Evolutionary conservation across 2,113 vertebrate genomes (phyloP).

Genomic region (Myrmecobius fasciatus): DNA sequence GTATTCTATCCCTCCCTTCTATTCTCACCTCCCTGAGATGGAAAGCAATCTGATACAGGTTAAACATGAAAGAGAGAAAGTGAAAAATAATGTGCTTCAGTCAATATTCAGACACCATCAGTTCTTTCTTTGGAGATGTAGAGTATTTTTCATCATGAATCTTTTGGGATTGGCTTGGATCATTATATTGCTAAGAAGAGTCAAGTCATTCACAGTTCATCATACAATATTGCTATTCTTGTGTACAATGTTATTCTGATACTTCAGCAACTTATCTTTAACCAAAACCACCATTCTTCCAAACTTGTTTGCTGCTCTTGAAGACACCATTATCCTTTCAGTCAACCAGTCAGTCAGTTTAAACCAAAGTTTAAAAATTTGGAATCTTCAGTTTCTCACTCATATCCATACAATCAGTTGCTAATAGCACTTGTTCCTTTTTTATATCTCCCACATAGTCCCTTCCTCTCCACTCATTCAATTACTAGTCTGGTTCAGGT

Average conservation of each 20-base stretch:
- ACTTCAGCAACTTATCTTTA: neutral
- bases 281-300: neutral
- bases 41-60: neutral
- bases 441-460: neutral
- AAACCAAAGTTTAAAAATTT: neutral
- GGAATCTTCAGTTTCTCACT: neutral
- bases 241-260: neutral
- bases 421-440: neutral
- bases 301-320: neutral
- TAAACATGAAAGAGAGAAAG: neutral
- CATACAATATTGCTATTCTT: neutral
- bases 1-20: neutral
- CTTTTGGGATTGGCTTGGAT: neutral
- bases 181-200: neutral
- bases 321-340: no score
- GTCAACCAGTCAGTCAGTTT: no score
- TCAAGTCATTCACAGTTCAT: neutral
- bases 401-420: neutral
- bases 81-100: neutral
- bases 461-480: neutral
- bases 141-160: neutral
- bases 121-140: neutral
- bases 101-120: neutral
- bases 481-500: neutral
- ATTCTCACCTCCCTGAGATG: neutral